Evolutionary conservation across 2,888 invertebrate species (phyloP).

Genomic region (Loripinus fragilis): DNA sequence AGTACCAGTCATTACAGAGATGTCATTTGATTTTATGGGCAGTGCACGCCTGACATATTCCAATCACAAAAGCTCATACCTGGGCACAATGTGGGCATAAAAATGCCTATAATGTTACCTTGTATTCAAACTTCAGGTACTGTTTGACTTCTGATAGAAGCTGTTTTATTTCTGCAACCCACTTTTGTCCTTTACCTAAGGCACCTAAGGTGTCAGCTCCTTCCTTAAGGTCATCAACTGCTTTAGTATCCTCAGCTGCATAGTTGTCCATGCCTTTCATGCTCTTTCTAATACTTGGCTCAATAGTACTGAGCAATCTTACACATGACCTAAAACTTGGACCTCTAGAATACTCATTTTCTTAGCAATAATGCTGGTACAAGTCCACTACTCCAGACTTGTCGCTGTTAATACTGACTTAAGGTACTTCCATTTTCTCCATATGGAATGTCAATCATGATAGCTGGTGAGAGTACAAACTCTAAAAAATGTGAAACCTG

Average conservation of each 20-base stretch:
- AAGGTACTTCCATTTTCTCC: no score
- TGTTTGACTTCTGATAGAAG: not conserved
- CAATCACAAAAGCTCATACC: no score
- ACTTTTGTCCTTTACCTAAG: not conserved
- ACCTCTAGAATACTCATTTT: not conserved
- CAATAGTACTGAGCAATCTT: constrained; percentile 20
- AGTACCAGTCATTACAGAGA: no score
- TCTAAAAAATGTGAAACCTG: no score
- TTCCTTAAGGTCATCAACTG: constrained; percentile 16
- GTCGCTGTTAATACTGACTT: no score
- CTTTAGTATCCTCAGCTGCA: constrained; percentile 25
- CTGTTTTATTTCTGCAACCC: not conserved
- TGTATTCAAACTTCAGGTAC: not conserved
- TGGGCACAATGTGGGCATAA: no score
- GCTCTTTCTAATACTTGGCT: constrained; percentile 22
- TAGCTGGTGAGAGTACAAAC: no score
- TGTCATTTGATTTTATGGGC: no score
- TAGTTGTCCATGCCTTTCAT: constrained; percentile 32
- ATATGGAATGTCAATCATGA: no score
- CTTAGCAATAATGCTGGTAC: constrained; percentile 21
- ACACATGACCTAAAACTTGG: constrained; percentile 28
- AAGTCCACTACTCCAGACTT: constrained; percentile 19
- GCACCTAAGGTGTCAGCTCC: not conserved
- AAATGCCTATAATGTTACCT: no score
- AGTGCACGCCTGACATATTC: no score